phyloP scores from a whole-genome alignment of 2,888 invertebrate species.

The Phymatocera aterrima region DNA sequence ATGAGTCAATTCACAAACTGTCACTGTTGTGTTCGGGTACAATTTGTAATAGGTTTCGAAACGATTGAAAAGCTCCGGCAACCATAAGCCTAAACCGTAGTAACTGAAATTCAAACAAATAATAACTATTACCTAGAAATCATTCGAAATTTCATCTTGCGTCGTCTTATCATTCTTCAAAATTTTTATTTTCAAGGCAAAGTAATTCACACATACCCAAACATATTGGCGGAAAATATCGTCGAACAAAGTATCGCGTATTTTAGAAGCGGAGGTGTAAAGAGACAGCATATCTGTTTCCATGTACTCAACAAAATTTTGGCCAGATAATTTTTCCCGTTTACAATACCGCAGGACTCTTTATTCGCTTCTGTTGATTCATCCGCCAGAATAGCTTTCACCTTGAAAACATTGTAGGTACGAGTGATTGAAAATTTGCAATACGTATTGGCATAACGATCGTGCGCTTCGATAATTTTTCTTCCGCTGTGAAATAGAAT shows the following conservation, averaged over 20 bases:
- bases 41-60: constrained; percentile 73
- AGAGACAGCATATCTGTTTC: constrained; percentile 78
- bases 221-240: constrained; percentile 82
- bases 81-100: constrained; percentile 85
- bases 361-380: constrained; percentile 33
- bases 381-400: constrained; percentile 55
- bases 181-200: neutral
- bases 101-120: constrained; percentile 75
- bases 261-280: constrained; percentile 77
- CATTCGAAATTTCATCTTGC: neutral
- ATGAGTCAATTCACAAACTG: constrained; percentile 74
- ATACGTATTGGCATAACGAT: too few species aligned
- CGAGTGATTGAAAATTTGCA: too few species aligned
- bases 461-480: too few species aligned
- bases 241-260: constrained; percentile 78
- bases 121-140: neutral
- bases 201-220: constrained; percentile 76
- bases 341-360: constrained; percentile 25
- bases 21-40: constrained; percentile 75
- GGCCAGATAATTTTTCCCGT: constrained; percentile 46
- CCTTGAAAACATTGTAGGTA: too few species aligned
- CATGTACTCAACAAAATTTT: constrained; percentile 77
- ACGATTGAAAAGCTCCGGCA: constrained; percentile 85
- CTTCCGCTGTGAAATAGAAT: too few species aligned
- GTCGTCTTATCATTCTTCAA: neutral